These are phyloP conservation scores for Syngnathus acus DNA, from an alignment of 2,797 vertebrate species.

Conservation along the genomic window DNA sequence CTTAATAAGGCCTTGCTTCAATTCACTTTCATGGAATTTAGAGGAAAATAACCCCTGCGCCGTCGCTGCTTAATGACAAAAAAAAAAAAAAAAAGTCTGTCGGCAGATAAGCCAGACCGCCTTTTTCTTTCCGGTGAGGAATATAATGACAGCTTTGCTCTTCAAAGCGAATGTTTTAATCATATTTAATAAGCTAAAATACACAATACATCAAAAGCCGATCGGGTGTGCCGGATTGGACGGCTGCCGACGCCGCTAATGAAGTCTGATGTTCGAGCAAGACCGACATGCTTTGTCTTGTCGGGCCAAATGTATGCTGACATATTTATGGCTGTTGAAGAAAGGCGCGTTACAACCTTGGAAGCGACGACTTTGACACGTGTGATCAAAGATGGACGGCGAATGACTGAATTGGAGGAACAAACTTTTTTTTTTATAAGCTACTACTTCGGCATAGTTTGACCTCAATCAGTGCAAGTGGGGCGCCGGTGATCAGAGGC, in stretches of 20 bases:
- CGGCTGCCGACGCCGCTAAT: neutral
- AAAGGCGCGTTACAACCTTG: neutral
- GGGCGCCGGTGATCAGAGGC: neutral
- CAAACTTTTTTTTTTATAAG: too few relatives aligned
- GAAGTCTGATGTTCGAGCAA: neutral
- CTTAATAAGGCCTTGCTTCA: conserved; percentile 1
- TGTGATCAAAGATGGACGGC: neutral
- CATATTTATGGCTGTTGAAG: neutral
- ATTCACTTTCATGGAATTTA: neutral
- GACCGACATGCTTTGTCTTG: neutral
- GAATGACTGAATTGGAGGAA: neutral
- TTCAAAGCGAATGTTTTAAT: conserved; percentile 9
- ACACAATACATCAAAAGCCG: neutral
- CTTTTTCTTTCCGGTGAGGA: neutral
- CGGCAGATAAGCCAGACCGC: neutral
- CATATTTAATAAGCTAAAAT: neutral
- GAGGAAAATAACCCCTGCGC: neutral
- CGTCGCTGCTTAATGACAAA: neutral
- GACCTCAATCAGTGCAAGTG: neutral
- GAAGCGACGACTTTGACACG: neutral
- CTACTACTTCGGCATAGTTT: neutral
- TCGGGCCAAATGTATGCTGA: neutral
- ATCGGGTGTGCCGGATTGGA: neutral
- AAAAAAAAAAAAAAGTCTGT: neutral
- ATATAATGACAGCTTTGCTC: conserved; percentile 1